These are phyloP conservation scores for Tanypteryx hageni DNA, from an alignment of 2,888 invertebrate genomes.

Conservation along the genomic window DNA sequence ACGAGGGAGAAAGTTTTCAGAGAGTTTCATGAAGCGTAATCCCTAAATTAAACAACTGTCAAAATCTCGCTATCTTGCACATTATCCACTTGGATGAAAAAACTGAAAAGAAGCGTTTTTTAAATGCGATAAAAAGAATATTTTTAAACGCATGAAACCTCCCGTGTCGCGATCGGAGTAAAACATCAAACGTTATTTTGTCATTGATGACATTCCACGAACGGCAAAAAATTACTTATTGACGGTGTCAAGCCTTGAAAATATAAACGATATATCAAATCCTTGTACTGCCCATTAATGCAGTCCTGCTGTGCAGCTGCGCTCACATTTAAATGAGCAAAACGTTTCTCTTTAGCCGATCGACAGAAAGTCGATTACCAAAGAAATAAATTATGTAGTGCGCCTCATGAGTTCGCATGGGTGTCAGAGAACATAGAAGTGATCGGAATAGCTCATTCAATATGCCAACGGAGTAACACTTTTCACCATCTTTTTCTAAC, in stretches of 20 bases:
- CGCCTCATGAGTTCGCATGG: background rate
- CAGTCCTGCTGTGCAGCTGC: background rate
- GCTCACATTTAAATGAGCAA: background rate
- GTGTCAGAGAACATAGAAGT: background rate
- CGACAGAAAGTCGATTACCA: background rate
- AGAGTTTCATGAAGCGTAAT: no score
- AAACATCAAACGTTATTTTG: no score
- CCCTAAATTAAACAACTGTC: no score
- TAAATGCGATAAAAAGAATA: no score
- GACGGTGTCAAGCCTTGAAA: background rate
- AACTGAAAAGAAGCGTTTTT: no score
- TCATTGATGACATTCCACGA: no score
- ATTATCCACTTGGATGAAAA: no score
- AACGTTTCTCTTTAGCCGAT: background rate
- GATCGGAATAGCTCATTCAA: background rate
- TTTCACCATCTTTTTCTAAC: background rate
- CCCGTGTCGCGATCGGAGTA: no score
- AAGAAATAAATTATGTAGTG: conserved; percentile 19
- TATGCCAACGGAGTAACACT: background rate
- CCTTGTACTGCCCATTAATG: background rate
- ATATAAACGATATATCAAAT: background rate
- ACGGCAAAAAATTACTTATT: no score
- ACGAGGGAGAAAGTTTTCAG: no score
- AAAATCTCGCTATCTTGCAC: no score
- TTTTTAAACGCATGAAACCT: no score